These are phyloP conservation scores for Pseudomyrmex dendroicus DNA, from an alignment of 1,140 invertebrate species.

Conservation along the genomic window DNA sequence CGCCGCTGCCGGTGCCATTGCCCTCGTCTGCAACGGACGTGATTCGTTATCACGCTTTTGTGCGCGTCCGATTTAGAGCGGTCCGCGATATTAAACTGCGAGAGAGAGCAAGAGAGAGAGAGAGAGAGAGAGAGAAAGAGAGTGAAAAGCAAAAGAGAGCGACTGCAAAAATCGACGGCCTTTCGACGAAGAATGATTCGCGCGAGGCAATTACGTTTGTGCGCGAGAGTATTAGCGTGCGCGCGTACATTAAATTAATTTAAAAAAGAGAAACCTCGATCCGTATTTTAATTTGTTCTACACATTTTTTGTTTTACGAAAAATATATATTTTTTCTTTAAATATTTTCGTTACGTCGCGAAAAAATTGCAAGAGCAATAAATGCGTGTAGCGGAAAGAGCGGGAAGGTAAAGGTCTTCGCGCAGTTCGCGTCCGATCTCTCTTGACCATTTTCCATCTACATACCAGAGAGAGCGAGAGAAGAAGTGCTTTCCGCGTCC, in stretches of 20 bases:
- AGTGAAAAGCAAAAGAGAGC: slow-evolving; percentile 6
- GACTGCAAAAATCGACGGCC: slow-evolving; percentile 32
- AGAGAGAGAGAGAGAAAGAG: neutral
- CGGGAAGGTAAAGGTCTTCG: too few relatives aligned
- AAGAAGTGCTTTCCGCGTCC: slow-evolving; percentile 52
- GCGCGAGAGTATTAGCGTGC: slow-evolving; percentile 5
- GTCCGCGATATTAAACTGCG: slow-evolving; percentile 55
- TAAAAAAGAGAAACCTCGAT: neutral
- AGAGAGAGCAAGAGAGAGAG: neutral
- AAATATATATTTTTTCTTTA: too few relatives aligned
- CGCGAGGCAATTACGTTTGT: slow-evolving; percentile 10
- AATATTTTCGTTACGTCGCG: too few relatives aligned
- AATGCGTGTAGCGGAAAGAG: too few relatives aligned
- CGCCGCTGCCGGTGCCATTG: slow-evolving; percentile 62
- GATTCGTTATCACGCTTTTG: slow-evolving; percentile 65
- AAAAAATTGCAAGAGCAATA: too few relatives aligned
- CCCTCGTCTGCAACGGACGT: slow-evolving; percentile 65
- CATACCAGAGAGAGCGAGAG: neutral
- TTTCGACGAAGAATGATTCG: slow-evolving; percentile 13
- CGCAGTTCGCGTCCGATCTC: slow-evolving; percentile 17
- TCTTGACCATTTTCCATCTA: slow-evolving; percentile 57
- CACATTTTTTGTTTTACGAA: too few relatives aligned
- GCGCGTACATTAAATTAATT: neutral
- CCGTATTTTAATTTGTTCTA: too few relatives aligned
- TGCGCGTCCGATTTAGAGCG: slow-evolving; percentile 57